Conservation (phyloP, 2,113 vertebrate genomes). For the Sminthopsis crassicaudata region DNA sequence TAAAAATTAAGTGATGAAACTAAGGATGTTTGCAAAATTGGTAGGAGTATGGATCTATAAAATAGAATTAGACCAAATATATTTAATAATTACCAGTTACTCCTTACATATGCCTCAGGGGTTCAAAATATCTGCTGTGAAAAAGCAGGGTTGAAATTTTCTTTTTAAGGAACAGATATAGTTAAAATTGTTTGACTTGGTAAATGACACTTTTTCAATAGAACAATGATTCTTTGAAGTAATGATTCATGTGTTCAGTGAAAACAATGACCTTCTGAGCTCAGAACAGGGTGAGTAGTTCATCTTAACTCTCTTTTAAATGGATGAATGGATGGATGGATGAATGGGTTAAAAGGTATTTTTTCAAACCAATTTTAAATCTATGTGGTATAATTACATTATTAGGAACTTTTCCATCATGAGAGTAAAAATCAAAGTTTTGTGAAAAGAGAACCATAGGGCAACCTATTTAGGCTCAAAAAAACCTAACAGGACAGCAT, state of each 20-base stretch:
- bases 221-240: slow-evolving; percentile 15
- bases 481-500: background rate
- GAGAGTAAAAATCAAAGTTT: slow-evolving; percentile 41
- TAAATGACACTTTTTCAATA: background rate
- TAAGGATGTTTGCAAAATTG: background rate
- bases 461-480: slow-evolving; percentile 2
- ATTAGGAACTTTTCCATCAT: background rate
- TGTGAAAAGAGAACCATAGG: background rate
- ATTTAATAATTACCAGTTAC: background rate
- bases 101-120: background rate
- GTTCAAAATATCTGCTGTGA: background rate
- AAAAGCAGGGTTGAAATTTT: background rate
- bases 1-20: background rate
- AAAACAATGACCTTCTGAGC: background rate
- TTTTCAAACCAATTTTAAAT: slow-evolving; percentile 44
- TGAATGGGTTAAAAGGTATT: background rate
- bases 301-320: background rate
- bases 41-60: background rate
- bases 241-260: background rate
- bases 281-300: background rate
- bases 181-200: background rate
- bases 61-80: slow-evolving; percentile 22
- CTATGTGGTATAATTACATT: background rate
- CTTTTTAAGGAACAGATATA: slow-evolving; percentile 20
- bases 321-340: background rate